These are phyloP conservation scores for Balanococcus diminutus DNA, from an alignment of 2,888 invertebrate species.

Conservation along the genomic window DNA sequence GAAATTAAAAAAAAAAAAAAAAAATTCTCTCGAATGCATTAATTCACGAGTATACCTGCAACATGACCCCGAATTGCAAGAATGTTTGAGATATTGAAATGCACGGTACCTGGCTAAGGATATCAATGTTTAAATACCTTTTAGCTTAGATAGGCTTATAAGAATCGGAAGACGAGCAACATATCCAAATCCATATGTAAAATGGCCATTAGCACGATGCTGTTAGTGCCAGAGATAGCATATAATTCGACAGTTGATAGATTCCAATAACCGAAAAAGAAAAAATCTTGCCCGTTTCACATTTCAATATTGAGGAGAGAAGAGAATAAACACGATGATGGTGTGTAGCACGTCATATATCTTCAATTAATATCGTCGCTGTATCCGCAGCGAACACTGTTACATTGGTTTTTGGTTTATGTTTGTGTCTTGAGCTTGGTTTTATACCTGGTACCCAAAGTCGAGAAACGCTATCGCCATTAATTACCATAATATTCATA, in stretches of 20 bases:
- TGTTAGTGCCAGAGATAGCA: no score
- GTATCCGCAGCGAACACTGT: no score
- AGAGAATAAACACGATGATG: not conserved
- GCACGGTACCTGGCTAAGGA: not conserved
- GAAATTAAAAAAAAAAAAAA: not conserved
- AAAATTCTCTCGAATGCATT: not conserved
- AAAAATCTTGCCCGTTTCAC: not conserved
- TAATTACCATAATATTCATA: constrained; percentile 18
- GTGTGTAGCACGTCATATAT: not conserved
- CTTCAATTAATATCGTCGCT: constrained; percentile 1
- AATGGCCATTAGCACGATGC: constrained; percentile 18
- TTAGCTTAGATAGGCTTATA: not conserved
- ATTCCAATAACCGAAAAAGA: not conserved
- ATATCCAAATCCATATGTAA: not conserved
- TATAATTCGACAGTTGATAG: not conserved
- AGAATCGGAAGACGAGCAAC: not conserved
- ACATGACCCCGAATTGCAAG: constrained; percentile 8
- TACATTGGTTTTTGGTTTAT: not conserved
- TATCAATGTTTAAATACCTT: not conserved
- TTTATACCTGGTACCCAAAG: not conserved
- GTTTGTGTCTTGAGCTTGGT: not conserved
- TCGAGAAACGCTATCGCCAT: not conserved
- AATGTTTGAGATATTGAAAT: not conserved
- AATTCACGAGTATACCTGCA: not conserved
- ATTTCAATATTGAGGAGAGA: not conserved